Percentiles rank a stretch among this genome's conserved stretches.
Evolutionary conservation across 2,888 invertebrate genomes (phyloP).

Genomic region (Lysandra bellargus): DNA sequence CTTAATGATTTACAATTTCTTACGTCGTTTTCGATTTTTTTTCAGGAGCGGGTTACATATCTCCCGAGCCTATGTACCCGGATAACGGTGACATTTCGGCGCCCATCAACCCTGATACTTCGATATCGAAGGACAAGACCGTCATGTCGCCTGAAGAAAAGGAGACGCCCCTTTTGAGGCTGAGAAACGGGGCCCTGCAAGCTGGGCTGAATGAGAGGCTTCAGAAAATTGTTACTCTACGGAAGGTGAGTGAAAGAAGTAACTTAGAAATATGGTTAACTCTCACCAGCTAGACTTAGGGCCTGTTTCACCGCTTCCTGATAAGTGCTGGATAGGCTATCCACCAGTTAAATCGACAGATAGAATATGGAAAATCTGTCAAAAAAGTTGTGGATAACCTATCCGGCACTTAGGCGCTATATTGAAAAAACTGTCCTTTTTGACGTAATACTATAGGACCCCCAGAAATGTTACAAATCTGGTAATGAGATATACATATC

Average conservation of each 20-base stretch:
- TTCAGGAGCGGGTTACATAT: conserved; percentile 79
- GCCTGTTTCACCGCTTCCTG: no score
- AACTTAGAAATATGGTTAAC: neutral
- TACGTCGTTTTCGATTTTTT: neutral
- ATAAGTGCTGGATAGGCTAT: no score
- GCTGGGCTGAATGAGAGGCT: conserved; percentile 82
- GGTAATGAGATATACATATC: no score
- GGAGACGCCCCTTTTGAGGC: conserved; percentile 75
- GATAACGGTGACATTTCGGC: conserved; percentile 75
- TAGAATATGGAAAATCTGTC: no score
- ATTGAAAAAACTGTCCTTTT: no score
- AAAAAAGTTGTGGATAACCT: no score
- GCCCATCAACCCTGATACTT: conserved; percentile 58
- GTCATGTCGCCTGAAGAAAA: conserved; percentile 49
- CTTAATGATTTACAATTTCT: neutral
- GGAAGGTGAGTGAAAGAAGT: conserved; percentile 60
- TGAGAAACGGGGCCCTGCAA: conserved; percentile 85
- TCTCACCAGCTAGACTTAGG: no score
- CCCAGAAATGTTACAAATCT: no score
- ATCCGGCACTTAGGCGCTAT: no score
- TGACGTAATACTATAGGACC: no score
- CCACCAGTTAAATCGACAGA: no score
- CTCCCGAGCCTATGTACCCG: conserved; percentile 83
- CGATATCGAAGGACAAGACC: conserved; percentile 52
- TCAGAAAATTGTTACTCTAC: conserved; percentile 74